Conservation (phyloP, 2,888 invertebrate species). For the Bugula neritina region DNA sequence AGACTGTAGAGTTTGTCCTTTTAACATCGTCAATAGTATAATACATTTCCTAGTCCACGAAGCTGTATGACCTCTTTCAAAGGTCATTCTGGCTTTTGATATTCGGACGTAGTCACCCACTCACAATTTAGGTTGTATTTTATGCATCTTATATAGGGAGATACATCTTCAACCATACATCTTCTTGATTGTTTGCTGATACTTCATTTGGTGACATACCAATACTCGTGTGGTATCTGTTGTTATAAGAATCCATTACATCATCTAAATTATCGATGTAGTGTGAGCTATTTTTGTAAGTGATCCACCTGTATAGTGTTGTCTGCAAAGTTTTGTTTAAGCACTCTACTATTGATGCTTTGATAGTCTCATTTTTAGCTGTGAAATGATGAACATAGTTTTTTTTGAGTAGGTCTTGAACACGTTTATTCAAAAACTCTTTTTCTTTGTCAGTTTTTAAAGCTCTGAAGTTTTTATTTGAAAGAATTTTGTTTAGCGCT, state of each 20-base stretch:
- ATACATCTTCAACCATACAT: not conserved
- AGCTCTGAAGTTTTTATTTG: not conserved
- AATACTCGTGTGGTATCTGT: not conserved
- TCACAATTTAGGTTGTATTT: not conserved
- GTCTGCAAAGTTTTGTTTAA: not conserved
- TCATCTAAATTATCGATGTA: not conserved
- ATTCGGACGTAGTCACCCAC: not conserved
- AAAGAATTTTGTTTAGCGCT: not conserved
- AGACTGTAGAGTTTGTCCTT: not conserved
- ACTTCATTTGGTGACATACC: conserved; percentile 9
- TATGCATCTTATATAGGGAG: not conserved
- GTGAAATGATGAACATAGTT: not conserved
- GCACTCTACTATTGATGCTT: conserved; percentile 4
- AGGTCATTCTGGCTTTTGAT: not conserved
- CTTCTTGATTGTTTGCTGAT: not conserved
- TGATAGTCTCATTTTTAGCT: not conserved
- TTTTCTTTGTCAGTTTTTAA: not conserved
- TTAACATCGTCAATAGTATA: not conserved
- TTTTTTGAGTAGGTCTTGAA: not conserved
- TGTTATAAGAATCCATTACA: not conserved
- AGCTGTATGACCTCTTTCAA: conserved; percentile 6
- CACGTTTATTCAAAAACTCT: not conserved
- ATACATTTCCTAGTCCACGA: not conserved
- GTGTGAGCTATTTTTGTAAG: not conserved
- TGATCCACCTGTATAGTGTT: not conserved